phyloP scores from a whole-genome alignment of 2,797 vertebrate genomes.

The Crossoptilon crossoptilon region DNA sequence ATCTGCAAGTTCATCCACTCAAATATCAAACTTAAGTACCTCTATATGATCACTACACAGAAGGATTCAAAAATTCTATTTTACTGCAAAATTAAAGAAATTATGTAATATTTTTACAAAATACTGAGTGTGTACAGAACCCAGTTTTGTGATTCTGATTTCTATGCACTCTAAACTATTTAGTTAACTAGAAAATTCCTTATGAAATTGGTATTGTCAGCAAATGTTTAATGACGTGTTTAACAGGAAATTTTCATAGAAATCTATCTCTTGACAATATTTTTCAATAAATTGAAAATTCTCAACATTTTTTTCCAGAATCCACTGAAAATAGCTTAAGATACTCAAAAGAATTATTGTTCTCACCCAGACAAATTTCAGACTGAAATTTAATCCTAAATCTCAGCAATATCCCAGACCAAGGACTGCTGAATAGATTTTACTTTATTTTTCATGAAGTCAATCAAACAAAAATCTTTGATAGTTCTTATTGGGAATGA shows the following conservation, averaged over 20 bases:
- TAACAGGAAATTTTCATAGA: background rate
- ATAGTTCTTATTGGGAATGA: background rate
- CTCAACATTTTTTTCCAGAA: background rate
- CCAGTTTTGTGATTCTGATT: background rate
- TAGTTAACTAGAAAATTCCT: background rate
- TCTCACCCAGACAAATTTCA: background rate
- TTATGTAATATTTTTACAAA: background rate
- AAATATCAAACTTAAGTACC: background rate
- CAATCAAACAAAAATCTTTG: background rate
- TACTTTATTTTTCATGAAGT: background rate
- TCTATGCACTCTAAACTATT: background rate
- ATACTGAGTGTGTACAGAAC: background rate
- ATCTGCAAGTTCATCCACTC: background rate
- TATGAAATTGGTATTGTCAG: rapidly evolving
- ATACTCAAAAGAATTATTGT: background rate
- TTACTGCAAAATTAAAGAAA: background rate
- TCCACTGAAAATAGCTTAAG: background rate
- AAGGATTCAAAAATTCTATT: background rate
- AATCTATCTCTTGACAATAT: background rate
- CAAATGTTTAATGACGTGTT: background rate
- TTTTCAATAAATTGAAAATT: background rate
- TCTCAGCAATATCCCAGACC: rapidly evolving
- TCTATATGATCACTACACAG: background rate
- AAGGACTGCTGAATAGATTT: background rate
- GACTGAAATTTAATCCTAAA: background rate